Evolutionary conservation across 2,797 vertebrate species (phyloP).

Genomic region (Oreochromis grahami): DNA sequence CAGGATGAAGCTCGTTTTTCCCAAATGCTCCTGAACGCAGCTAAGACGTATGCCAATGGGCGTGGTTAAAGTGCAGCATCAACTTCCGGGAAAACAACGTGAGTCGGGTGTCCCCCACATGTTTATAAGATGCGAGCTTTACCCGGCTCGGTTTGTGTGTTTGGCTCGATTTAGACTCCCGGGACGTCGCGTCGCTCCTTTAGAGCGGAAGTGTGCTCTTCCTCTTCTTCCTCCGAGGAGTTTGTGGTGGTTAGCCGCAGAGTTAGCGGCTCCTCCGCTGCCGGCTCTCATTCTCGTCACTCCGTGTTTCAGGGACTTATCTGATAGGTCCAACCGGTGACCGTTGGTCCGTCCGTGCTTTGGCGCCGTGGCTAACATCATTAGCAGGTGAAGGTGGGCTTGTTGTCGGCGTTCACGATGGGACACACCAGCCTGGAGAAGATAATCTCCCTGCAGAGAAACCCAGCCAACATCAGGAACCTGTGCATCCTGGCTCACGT

Average conservation of each 20-base stretch:
- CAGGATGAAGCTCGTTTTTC: background rate
- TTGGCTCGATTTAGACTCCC: background rate
- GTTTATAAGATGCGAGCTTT: background rate
- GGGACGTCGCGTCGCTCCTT: accelerated
- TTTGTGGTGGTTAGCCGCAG: background rate
- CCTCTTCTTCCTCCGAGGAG: background rate
- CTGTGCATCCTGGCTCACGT: slow-evolving; percentile 95
- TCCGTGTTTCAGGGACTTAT: background rate
- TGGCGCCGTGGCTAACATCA: background rate
- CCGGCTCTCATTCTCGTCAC: background rate
- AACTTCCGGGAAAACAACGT: slow-evolving; percentile 71
- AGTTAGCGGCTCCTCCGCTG: background rate
- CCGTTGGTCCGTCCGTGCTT: background rate
- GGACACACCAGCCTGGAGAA: slow-evolving; percentile 77
- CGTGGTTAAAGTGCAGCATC: background rate
- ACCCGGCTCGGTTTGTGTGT: background rate
- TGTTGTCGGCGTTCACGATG: slow-evolving; percentile 66
- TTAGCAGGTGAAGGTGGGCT: background rate
- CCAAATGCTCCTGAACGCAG: slow-evolving; percentile 1
- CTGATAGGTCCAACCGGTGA: background rate
- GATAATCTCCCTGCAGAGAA: slow-evolving; percentile 83
- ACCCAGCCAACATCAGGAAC: slow-evolving; percentile 85
- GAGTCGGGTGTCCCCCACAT: slow-evolving; percentile 29
- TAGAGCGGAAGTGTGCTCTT: background rate
- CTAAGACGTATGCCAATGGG: slow-evolving; percentile 3